Conservation (phyloP, 1,140 invertebrate species). For the Diorhabda sublineata region DNA sequence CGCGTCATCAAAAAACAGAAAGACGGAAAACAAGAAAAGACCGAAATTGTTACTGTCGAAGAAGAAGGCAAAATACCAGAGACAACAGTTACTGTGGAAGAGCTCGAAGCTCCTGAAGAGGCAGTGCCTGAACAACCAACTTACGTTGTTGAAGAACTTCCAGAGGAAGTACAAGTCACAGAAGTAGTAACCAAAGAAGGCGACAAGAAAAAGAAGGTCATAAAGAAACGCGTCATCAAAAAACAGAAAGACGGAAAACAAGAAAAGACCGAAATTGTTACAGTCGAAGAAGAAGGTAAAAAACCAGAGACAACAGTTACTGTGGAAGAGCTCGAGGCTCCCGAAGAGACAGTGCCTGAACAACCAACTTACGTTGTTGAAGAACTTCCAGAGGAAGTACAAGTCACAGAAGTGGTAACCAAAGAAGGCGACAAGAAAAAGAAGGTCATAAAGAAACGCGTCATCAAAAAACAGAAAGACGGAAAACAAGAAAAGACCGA, state of each 20-base stretch:
- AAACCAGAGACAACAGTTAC: constrained; percentile 37
- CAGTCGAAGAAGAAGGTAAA: constrained; percentile 42
- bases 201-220: constrained; percentile 36
- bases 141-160: constrained; percentile 33
- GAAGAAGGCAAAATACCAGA: constrained; percentile 40
- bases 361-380: constrained; percentile 35
- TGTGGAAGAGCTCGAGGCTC: constrained; percentile 46
- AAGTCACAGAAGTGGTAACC: constrained; percentile 23
- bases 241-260: constrained; percentile 37
- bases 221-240: constrained; percentile 36
- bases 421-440: constrained; percentile 25
- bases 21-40: constrained; percentile 40
- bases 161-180: constrained; percentile 42
- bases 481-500: constrained; percentile 38
- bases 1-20: constrained; percentile 31
- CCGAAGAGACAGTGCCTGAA: constrained; percentile 41
- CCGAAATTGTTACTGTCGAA: constrained; percentile 43
- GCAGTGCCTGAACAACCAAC: constrained; percentile 37
- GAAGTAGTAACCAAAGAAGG: constrained; percentile 36
- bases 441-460: constrained; percentile 24
- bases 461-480: constrained; percentile 42
- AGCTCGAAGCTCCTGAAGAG: constrained; percentile 32
- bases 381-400: constrained; percentile 40
- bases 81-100: constrained; percentile 35
- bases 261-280: constrained; percentile 41